Evolutionary conservation across 2,113 vertebrate species (phyloP).

Genomic region (Podocnemis expansa): DNA sequence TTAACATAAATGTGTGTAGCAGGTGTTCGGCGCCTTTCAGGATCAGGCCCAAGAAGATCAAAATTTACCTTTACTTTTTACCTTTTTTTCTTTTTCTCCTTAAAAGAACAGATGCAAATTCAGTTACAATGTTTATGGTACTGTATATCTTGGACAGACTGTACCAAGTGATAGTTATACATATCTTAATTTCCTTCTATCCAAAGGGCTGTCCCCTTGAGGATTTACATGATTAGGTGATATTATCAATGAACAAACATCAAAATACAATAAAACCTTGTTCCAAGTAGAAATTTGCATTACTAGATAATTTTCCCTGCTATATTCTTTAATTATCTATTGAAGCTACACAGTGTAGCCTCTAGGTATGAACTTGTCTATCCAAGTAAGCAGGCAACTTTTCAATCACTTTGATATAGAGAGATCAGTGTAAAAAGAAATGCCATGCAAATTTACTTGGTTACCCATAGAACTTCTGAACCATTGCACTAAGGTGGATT

Average conservation of each 20-base stretch:
- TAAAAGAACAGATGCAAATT: background rate
- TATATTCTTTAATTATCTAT: accelerated
- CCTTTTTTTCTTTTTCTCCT: background rate
- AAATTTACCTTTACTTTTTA: background rate
- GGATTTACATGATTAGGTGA: accelerated
- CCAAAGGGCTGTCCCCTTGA: accelerated
- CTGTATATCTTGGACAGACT: accelerated
- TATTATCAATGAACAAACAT: accelerated
- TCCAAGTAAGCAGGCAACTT: accelerated
- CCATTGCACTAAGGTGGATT: background rate
- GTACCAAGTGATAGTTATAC: accelerated
- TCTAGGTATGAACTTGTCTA: accelerated
- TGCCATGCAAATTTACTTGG: accelerated
- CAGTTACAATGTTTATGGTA: background rate
- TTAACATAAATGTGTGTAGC: background rate
- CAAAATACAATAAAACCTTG: accelerated
- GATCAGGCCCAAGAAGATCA: background rate
- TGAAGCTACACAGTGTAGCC: accelerated
- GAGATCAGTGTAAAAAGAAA: accelerated
- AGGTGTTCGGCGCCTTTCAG: background rate
- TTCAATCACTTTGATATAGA: accelerated
- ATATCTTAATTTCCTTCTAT: background rate
- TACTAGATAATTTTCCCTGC: accelerated
- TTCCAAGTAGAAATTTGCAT: accelerated
- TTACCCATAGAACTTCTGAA: background rate